Percentiles rank a stretch among this genome's conserved stretches.
Evolutionary conservation across 2,888 invertebrate genomes (phyloP).

Genomic region (Lasioglossum zephyrum): DNA sequence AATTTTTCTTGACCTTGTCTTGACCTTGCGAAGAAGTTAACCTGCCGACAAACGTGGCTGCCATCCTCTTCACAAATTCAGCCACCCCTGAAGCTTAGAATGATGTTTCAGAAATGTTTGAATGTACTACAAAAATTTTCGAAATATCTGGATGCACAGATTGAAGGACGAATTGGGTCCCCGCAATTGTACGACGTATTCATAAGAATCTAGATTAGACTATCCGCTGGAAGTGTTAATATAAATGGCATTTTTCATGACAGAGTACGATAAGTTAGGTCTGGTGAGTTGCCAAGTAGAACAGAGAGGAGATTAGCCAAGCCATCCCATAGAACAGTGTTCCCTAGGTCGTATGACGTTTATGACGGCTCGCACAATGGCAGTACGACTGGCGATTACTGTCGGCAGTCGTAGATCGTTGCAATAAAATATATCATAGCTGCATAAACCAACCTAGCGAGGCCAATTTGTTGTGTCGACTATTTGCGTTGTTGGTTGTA

Average conservation of each 20-base stretch:
- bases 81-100: too few species aligned
- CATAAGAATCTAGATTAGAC: too few species aligned
- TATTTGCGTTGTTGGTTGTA: background rate
- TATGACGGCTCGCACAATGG: slow-evolving; percentile 45
- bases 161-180: too few species aligned
- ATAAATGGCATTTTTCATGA: background rate
- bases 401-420: background rate
- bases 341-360: slow-evolving; percentile 43
- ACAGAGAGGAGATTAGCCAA: slow-evolving; percentile 28
- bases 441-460: background rate
- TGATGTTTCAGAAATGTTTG: too few species aligned
- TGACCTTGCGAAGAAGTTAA: too few species aligned
- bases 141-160: background rate
- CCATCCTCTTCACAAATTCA: background rate
- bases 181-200: too few species aligned
- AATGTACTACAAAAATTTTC: background rate
- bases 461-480: slow-evolving; percentile 13
- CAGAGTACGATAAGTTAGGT: background rate
- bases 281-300: slow-evolving; percentile 51
- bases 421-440: background rate
- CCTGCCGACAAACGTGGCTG: background rate
- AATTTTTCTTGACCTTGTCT: too few species aligned
- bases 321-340: slow-evolving; percentile 32
- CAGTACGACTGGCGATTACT: slow-evolving; percentile 9
- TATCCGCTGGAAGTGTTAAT: background rate